Conservation (phyloP, 2,888 invertebrate genomes). For the Drosophila monieri region DNA sequence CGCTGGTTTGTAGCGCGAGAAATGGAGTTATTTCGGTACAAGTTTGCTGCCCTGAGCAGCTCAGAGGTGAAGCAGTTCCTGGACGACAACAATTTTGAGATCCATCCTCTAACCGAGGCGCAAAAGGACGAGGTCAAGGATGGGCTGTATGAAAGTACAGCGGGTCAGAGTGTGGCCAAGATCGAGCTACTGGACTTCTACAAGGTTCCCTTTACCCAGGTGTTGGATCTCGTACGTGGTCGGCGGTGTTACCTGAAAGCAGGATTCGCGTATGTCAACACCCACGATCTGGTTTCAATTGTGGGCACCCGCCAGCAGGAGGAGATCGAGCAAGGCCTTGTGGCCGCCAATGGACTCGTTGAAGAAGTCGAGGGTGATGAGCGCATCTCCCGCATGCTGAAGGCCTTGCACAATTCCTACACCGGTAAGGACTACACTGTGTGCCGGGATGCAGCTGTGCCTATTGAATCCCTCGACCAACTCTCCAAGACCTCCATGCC, state of each 20-base stretch:
- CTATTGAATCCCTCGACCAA: slow-evolving; percentile 91
- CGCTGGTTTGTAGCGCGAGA: slow-evolving; percentile 95
- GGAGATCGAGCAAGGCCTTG: slow-evolving; percentile 82
- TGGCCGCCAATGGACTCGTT: slow-evolving; percentile 85
- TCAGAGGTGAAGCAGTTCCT: slow-evolving; percentile 88
- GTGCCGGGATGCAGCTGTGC: slow-evolving; percentile 85
- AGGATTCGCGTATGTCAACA: slow-evolving; percentile 95
- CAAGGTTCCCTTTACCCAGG: slow-evolving; percentile 94
- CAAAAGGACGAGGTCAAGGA: slow-evolving; percentile 88
- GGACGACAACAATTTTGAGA: slow-evolving; percentile 87
- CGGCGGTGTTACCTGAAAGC: slow-evolving; percentile 91
- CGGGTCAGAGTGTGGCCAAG: slow-evolving; percentile 85
- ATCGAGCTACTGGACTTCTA: slow-evolving; percentile 89
- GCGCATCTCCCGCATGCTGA: slow-evolving; percentile 89
- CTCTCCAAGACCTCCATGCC: slow-evolving; percentile 94
- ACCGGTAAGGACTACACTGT: slow-evolving; percentile 91
- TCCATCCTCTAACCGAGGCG: slow-evolving; percentile 87
- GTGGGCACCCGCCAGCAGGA: slow-evolving; percentile 90
- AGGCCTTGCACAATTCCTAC: slow-evolving; percentile 91
- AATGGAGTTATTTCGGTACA: slow-evolving; percentile 93
- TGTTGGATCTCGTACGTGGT: slow-evolving; percentile 91
- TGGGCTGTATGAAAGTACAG: slow-evolving; percentile 87
- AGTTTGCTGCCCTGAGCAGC: slow-evolving; percentile 87
- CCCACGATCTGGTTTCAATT: slow-evolving; percentile 92
- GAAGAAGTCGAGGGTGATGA: slow-evolving; percentile 93